Evolutionary conservation across 2,888 invertebrate genomes (phyloP).

Genomic region (Choristoneura rosaceana): DNA sequence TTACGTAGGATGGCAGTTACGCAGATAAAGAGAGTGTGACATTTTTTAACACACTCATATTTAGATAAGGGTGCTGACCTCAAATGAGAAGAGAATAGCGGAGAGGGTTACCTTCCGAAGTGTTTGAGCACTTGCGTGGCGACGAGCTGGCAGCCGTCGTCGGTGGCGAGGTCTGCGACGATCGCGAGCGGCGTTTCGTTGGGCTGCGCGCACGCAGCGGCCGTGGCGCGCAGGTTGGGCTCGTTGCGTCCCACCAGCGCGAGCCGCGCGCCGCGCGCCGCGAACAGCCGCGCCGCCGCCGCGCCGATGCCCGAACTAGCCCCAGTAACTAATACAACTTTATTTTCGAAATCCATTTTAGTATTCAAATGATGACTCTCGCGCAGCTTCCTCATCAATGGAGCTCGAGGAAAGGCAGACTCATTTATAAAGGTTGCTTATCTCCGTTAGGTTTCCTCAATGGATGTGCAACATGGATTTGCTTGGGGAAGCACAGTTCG

Average conservation of each 20-base stretch:
- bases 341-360: constrained; percentile 38
- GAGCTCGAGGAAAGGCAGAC: neutral
- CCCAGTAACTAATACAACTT: constrained; percentile 45
- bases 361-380: neutral
- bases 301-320: constrained; percentile 45
- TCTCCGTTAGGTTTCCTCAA: neutral
- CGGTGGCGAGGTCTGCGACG: constrained; percentile 58
- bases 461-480: neutral
- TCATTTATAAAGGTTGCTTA: neutral
- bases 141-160: constrained; percentile 56
- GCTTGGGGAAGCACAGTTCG: neutral
- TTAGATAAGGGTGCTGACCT: too few relatives aligned
- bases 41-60: too few relatives aligned
- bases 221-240: constrained; percentile 34
- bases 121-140: constrained; percentile 54
- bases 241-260: constrained; percentile 43
- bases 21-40: too few relatives aligned
- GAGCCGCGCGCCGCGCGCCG: constrained; percentile 41
- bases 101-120: constrained; percentile 52
- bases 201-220: constrained; percentile 19
- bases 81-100: too few relatives aligned
- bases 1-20: too few relatives aligned
- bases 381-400: neutral
- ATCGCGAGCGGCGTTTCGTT: constrained; percentile 53
- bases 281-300: constrained; percentile 40